Base-by-base conservation (phyloP, 1,140 invertebrate genomes). In the Megalonaias nervosa region DNA sequence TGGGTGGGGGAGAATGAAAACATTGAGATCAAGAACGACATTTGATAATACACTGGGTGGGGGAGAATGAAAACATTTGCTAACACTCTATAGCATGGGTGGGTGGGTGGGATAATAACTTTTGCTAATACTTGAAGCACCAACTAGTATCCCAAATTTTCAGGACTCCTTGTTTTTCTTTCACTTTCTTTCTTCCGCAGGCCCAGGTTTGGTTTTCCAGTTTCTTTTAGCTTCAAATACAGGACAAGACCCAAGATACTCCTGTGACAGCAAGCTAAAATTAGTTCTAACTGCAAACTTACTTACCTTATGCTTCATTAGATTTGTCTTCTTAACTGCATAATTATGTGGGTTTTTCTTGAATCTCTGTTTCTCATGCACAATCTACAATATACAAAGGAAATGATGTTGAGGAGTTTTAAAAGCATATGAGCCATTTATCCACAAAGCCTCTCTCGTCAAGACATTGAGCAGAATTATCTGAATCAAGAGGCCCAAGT, bases 271-370 rank as follows among this genome's bases (percentile, higher is more conserved):
- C 38, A 48, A 48, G 4, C 6, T 48, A 48, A 48, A 9, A 48
- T 6, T 6, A 48, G 19, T 73, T 19, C 56, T 17, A 55, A 65
- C 23, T 16, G 21, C 17, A 71, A 31, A 31, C 55, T 14, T 23
- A 77, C 68, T 74, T 82, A 96, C 96, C 85, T 96, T 93, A 83
- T 96, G 94, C 90, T 99, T 98, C 94, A 99, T 95, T 0, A 99
- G 91, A 81, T 96, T 93, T 0, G 97, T 97, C 88, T 99, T 99
- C 87, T 95, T 96, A 94, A 99, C 96, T 0, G 98, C 98, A 92
- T 98, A 99, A 91, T 99, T 99, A 76, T 96, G 96, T 1, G 98
- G 97, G 82, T 94, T 95, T 61, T 95, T 94, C 80, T 97, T 94
- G 89, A 99, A 99, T 79, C 95, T 93, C 81, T 95, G 95, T 90